Percentiles rank a stretch among this genome's conserved stretches.
Conservation (phyloP, 2,888 invertebrate genomes). For the Caenorhabditis wallacei region DNA sequence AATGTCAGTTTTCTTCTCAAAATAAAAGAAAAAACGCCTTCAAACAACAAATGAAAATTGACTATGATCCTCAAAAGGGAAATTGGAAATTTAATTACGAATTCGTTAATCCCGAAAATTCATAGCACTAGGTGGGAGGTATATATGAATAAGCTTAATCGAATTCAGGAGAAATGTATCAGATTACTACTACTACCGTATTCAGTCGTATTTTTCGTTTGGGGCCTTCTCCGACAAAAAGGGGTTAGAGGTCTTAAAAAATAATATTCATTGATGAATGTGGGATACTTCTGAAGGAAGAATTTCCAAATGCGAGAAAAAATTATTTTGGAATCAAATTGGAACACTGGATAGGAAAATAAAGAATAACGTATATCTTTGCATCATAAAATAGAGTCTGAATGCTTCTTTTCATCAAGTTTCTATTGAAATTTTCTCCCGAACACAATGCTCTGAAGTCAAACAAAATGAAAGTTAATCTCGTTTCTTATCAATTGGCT, state of each 20-base stretch:
- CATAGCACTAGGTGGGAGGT: not conserved
- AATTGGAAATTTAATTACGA: not conserved
- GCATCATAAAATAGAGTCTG: not conserved
- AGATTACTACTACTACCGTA: not conserved
- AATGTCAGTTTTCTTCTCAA: constrained; percentile 19
- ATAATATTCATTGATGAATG: not conserved
- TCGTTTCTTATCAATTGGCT: constrained; percentile 28
- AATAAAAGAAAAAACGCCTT: not conserved
- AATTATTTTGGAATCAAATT: constrained; percentile 8
- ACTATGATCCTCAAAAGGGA: not conserved
- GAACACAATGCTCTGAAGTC: constrained; percentile 17
- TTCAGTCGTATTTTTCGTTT: not conserved
- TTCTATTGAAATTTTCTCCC: constrained; percentile 1
- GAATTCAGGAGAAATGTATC: not conserved
- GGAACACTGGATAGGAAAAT: not conserved
- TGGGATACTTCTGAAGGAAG: not conserved
- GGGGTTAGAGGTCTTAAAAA: not conserved
- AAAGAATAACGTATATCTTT: constrained; percentile 5
- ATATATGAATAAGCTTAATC: not conserved
- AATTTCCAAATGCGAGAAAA: not conserved
- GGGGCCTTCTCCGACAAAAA: not conserved
- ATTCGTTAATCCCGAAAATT: not conserved
- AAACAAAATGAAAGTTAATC: constrained; percentile 2
- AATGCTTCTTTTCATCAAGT: not conserved
- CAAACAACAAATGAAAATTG: constrained; percentile 7